phyloP scores from a whole-genome alignment of 2,113 vertebrate species.

The Myrmecophaga tridactyla region DNA sequence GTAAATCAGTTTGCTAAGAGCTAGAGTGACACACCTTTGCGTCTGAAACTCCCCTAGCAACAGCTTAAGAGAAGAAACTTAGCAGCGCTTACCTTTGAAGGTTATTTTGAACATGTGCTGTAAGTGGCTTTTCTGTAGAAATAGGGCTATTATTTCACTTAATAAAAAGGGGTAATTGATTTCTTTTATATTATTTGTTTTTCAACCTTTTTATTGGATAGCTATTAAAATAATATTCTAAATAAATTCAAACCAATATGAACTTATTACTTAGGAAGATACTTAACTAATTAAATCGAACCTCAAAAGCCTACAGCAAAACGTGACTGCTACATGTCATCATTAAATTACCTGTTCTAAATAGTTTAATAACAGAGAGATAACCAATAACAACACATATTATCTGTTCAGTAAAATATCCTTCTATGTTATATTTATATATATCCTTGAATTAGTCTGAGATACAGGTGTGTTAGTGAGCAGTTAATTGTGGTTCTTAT shows the following conservation, averaged over 20 bases:
- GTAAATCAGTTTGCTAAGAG: slow-evolving; percentile 79
- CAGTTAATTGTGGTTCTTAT: not conserved
- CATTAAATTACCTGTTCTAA: slow-evolving; percentile 41
- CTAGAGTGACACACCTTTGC: slow-evolving; percentile 48
- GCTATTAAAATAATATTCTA: slow-evolving; percentile 46
- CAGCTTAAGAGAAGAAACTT: slow-evolving; percentile 71
- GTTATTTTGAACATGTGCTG: not conserved
- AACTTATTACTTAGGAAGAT: slow-evolving; percentile 45
- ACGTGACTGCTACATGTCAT: not conserved
- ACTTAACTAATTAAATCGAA: slow-evolving; percentile 45
- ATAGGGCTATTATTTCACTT: slow-evolving; percentile 5
- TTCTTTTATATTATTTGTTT: slow-evolving; percentile 1
- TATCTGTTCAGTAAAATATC: slow-evolving; percentile 26
- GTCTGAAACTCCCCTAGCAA: slow-evolving; percentile 72
- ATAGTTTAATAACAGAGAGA: slow-evolving; percentile 41
- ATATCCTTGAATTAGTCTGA: not conserved
- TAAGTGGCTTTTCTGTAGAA: slow-evolving; percentile 33
- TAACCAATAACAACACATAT: not conserved
- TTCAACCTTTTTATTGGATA: not conserved
- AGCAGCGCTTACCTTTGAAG: not conserved
- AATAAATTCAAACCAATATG: slow-evolving; percentile 35
- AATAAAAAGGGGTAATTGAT: slow-evolving; percentile 49
- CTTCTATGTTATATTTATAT: not conserved
- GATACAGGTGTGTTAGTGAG: not conserved
- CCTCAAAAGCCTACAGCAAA: not conserved